Base-by-base conservation (phyloP, 2,113 vertebrate genomes). In the Eubucco bourcierii region DNA sequence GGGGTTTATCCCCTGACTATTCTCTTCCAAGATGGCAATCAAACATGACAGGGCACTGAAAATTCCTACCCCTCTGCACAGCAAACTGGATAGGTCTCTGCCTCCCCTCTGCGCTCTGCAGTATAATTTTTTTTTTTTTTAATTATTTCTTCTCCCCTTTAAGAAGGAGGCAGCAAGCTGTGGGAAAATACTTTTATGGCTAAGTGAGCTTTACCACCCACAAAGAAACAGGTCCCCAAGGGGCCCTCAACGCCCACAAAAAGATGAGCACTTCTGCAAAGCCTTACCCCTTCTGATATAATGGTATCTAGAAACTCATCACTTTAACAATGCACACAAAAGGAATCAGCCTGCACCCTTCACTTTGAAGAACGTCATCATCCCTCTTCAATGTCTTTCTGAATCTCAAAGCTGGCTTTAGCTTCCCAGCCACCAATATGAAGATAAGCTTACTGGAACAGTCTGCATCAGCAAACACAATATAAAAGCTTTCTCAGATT, bases 171-270 rank as follows among this genome's bases (percentile, higher is more conserved):
- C 77, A 95, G 80, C 53, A 90, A 89, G 44, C 68, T 94, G 87
- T 95, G 95, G 96, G 96, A 97, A 97, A 98, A 94, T 96, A 96
- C 94, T 97, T 88, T 70, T 95, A 93, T 55, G 93, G 96, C 90
- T 97, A 97, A 97, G 94, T 96, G 94, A 97, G 94, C 95, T 96
- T 96, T 87, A 95, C 96, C 96, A 93, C 97, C 97, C 95, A 98
- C 97, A 95, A 87, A 97, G 94, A 97, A 87, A 95, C 82, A 96
- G 91, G 96, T 96, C 96, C 97, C 96, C 87, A 93, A 94, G 95
- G 96, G 97, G 93, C 95, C 95, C 91, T 96, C 88, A 93, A 87
- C 95, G 44, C 97, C 97, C 93, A 97, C 97, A 97, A 74, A 92
- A 79, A 90, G 80, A 94, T 84, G 83, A 96, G 78, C 86, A 94